A percentile compares a stretch with the other conserved stretches of the same genome.
Conservation (phyloP, 64 coral and sea anemone species). For the Porites lutea region DNA sequence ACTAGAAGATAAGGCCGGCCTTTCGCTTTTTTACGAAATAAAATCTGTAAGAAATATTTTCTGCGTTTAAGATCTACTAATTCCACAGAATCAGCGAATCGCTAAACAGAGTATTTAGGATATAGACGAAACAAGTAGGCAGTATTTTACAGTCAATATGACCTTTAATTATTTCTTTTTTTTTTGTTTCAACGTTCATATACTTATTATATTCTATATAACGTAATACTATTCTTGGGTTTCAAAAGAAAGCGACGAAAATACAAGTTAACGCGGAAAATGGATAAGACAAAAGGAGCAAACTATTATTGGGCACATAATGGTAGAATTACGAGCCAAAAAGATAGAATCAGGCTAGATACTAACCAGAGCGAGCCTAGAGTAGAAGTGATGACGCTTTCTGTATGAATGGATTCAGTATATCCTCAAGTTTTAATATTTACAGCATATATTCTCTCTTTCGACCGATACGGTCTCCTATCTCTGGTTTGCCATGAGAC, state of each 20-base stretch:
- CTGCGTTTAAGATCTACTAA: not conserved
- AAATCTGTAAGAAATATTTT: too few species aligned
- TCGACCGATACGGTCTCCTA: slow-evolving; percentile 65
- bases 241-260: not conserved
- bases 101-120: not conserved
- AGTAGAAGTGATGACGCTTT: slow-evolving; percentile 28
- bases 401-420: slow-evolving; percentile 51
- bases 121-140: not conserved
- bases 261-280: not conserved
- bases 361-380: slow-evolving; percentile 14
- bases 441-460: slow-evolving; percentile 52
- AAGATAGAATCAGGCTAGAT: not conserved
- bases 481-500: slow-evolving; percentile 62
- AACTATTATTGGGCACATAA: not conserved
- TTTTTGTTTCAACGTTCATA: slow-evolving; percentile 16
- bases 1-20: too few species aligned
- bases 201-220: slow-evolving; percentile 31
- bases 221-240: not conserved
- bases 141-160: slow-evolving; percentile 6
- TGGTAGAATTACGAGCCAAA: slow-evolving; percentile 4
- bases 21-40: not conserved
- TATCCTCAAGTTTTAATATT: slow-evolving; percentile 43
- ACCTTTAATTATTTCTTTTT: slow-evolving; percentile 8
- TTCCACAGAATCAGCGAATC: not conserved
- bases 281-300: not conserved